Evolutionary conservation across 2,888 invertebrate species (phyloP).

Genomic region (Spisula solida): DNA sequence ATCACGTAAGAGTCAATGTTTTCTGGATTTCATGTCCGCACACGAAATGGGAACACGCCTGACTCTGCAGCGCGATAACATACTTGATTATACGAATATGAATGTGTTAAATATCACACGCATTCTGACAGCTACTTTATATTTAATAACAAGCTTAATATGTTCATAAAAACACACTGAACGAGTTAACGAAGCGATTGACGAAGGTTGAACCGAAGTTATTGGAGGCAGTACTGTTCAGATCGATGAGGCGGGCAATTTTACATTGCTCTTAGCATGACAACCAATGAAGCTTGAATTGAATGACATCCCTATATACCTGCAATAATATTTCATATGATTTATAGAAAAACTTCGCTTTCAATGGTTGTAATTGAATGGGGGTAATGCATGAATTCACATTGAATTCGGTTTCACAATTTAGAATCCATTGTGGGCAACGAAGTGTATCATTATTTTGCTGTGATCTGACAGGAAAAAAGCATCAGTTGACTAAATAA

Average conservation of each 20-base stretch:
- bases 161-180: not conserved
- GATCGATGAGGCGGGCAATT: conserved; percentile 74
- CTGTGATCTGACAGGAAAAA: conserved; percentile 53
- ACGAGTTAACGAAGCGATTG: conserved; percentile 17
- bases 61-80: too few relatives aligned
- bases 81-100: too few relatives aligned
- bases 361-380: conserved; percentile 68
- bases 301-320: conserved; percentile 62
- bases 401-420: conserved; percentile 57
- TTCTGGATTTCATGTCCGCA: too few relatives aligned
- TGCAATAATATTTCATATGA: conserved; percentile 71
- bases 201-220: conserved; percentile 31
- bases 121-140: conserved; percentile 8
- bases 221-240: conserved; percentile 68
- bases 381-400: conserved; percentile 61
- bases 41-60: too few relatives aligned
- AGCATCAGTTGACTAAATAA: conserved; percentile 13
- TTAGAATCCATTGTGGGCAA: conserved; percentile 63
- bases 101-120: too few relatives aligned
- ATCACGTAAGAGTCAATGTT: too few relatives aligned
- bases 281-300: conserved; percentile 66
- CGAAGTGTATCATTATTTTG: conserved; percentile 63
- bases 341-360: conserved; percentile 70
- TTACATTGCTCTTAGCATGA: conserved; percentile 58
- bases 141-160: not conserved